Evolutionary conservation across 2,113 vertebrate genomes (phyloP), one percentile per base, ranked within the genome.

Genomic region (Aramus guarauna): DNA sequence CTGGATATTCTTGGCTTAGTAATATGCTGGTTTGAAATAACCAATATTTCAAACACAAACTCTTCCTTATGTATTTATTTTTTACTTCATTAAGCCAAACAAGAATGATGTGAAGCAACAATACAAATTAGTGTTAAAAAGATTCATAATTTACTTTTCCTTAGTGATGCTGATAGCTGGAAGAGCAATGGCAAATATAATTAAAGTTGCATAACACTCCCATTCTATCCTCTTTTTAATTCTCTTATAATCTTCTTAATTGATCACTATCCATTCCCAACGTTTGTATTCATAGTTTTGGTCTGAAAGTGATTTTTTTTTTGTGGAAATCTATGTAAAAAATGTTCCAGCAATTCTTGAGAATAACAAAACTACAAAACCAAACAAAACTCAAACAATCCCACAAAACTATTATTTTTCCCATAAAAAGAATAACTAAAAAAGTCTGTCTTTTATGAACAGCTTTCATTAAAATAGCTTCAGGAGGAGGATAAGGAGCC

Each of bases 171-270:
- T 89, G 76, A 82, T 92, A 95, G 77, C 20, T 66, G 48, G 32
- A 91, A 94, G 20, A 92, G 30, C 37, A 95, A 55, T 76, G 45
- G 26, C 14, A 94, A 94, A 87, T 89, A 56, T 36, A 91, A 84
- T 95, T 77, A 47, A 86, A 39, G 20, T 92, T 95, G 32, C 48
- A 73, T 95, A 96, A 91, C 41, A 91, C 37, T 85, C 75, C 43
- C 48, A 89, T 94, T 97, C 45, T 60, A 55, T 50, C 36, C 6
- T 2, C 52, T 81, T 52, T 84, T 72, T 74, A 87, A 87, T 87
- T 89, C 1, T 15, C 14, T 73, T 48, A 64, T 67, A 85, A 24
- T 68, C 78, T 84, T 96, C 36, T 72, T 84, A 78, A 95, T 72
- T 85, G 74, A 87, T 92, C 41, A 37, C 34, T 92, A 87, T 69